These are phyloP conservation scores for Aspidoscelis tigris DNA, from an alignment of 2,113 vertebrate genomes.

Conservation along the genomic window DNA sequence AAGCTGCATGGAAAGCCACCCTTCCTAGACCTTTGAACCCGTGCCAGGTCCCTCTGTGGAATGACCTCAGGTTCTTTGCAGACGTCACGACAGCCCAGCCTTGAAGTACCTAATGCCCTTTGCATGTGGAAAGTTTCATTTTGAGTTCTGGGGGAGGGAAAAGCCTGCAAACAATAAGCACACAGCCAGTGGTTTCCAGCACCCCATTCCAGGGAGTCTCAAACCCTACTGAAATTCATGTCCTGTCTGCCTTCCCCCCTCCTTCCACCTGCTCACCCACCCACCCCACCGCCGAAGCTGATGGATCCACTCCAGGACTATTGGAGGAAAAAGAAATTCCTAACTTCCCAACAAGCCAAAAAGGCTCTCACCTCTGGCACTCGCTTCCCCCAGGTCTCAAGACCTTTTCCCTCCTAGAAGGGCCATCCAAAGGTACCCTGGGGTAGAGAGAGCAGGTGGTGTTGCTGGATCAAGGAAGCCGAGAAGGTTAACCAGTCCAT, in stretches of 20 bases:
- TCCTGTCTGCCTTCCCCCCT: background rate
- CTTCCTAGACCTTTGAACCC: background rate
- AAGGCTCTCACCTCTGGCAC: background rate
- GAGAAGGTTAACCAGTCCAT: background rate
- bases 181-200: too few relatives aligned
- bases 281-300: background rate
- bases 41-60: background rate
- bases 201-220: background rate
- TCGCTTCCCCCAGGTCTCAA: background rate
- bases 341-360: background rate
- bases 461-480: too few relatives aligned
- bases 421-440: background rate
- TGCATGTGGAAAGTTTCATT: background rate
- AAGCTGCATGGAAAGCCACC: too few relatives aligned
- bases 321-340: background rate
- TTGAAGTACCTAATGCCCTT: background rate
- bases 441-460: background rate
- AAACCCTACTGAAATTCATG: too few relatives aligned
- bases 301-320: background rate
- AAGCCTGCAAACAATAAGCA: background rate
- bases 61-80: background rate
- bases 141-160: background rate
- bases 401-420: background rate
- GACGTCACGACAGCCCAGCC: background rate
- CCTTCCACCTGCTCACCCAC: background rate